phyloP scores from a whole-genome alignment of 1,140 invertebrate genomes.

The Ceratina japonica region DNA sequence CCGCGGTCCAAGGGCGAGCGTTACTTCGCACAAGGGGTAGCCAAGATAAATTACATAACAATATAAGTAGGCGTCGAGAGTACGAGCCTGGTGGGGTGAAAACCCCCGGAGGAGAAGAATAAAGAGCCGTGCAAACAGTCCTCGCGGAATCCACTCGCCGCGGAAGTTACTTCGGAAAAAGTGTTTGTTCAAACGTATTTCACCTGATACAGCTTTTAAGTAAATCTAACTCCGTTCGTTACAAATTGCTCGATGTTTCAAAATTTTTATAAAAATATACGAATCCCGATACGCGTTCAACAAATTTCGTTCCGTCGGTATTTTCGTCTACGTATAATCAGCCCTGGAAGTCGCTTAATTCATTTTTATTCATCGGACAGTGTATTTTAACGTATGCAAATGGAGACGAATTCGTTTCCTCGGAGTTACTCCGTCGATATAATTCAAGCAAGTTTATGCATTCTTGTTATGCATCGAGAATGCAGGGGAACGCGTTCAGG shows the following conservation, averaged over 20 bases:
- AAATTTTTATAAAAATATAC: not conserved
- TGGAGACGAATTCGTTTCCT: constrained; percentile 19
- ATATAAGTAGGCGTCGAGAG: constrained; percentile 72
- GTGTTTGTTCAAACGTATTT: constrained; percentile 48
- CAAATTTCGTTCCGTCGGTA: not conserved
- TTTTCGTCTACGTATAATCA: not conserved
- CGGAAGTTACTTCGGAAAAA: constrained; percentile 39
- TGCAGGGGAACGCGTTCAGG: not conserved
- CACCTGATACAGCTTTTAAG: not conserved
- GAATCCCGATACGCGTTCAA: not conserved
- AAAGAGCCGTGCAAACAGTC: constrained; percentile 54
- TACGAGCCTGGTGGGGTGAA: constrained; percentile 54
- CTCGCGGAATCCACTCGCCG: constrained; percentile 50
- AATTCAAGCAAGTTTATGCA: constrained; percentile 16
- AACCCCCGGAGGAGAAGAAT: constrained; percentile 52
- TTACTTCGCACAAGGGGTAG: constrained; percentile 67
- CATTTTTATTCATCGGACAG: not conserved
- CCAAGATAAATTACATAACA: constrained; percentile 77
- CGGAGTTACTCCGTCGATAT: constrained; percentile 18
- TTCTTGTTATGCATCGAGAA: constrained; percentile 3
- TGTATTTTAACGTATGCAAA: constrained; percentile 17
- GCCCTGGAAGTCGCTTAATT: not conserved
- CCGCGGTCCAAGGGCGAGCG: constrained; percentile 60
- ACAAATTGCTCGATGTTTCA: not conserved
- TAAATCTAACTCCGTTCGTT: not conserved